Evolutionary conservation across 2,113 vertebrate genomes (phyloP), one percentile per base, ranked within the genome.

Genomic region (Nothocercus nigrocapillus): DNA sequence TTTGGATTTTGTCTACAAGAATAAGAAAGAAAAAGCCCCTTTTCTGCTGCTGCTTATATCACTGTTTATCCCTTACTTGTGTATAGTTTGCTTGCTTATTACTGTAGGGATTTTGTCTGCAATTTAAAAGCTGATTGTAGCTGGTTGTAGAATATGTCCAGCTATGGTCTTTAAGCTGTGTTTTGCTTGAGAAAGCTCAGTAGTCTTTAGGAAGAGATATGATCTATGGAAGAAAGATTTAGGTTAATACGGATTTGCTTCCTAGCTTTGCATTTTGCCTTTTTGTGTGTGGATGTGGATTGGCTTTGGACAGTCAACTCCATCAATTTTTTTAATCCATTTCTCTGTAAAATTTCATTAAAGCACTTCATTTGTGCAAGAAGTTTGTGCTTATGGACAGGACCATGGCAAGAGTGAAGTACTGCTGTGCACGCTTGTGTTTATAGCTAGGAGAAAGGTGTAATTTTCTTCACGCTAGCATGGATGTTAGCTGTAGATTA

Each of bases 1-100:
- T 16, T 0, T 54, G 0, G 49, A 11, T 36, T 13, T 0, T 28
- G 0, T 53, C 83, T 45, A 27, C 18, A 64, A 53, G 67, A 49
- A 59, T 36, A 64, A 59, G 27, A 22, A 20, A 4, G 17, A 66
- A 36, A 4, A 40, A 40, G 36, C 27, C 36, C 27, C 49, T 10
- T 73, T 34, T 13, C 17, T 73, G 28, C 70, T 28, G 28, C 28
- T 73, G 38, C 36, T 15, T 36, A 40, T 72, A 17, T 36, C 34
- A 0, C 9, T 5, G 16, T 44, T 90, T 44, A 13, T 54, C 25
- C 64, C n/a, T 78, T 21, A 17, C 14, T 83, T 80, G 38, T 34
- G 13, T 40, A 36, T 32, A 1, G 1, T 34, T 63, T 36, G 22
- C 69, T 58, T 28, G 28, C 38, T 74, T 74, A 20, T 74, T 74